Conservation (phyloP, 2,888 invertebrate genomes). For the Exephanes ischioxanthus region DNA sequence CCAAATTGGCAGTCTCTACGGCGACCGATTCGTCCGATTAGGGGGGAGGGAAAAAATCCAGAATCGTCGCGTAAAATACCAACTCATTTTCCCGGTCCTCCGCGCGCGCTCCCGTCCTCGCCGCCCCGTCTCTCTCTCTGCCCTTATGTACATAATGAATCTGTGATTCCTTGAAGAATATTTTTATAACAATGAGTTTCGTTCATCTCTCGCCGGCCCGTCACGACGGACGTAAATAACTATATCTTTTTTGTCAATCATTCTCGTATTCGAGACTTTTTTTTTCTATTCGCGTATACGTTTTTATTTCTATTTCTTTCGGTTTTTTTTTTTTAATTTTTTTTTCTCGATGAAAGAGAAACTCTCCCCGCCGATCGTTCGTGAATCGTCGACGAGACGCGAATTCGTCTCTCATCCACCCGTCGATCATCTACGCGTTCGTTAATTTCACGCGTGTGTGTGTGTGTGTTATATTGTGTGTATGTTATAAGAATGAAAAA, state of each 20-base stretch:
- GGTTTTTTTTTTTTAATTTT: conserved; percentile 2
- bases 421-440: conserved; percentile 35
- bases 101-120: conserved; percentile 34
- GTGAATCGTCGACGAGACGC: conserved; percentile 11
- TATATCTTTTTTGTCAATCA: conserved; percentile 65
- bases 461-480: neutral
- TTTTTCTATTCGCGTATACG: conserved; percentile 23
- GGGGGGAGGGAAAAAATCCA: conserved; percentile 4
- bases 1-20: conserved; percentile 47
- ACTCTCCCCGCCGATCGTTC: conserved; percentile 29
- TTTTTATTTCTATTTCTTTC: conserved; percentile 18
- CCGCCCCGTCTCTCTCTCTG: conserved; percentile 41
- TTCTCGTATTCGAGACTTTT: conserved; percentile 66
- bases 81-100: neutral
- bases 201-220: conserved; percentile 58
- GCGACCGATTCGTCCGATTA: conserved; percentile 81
- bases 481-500: conserved; percentile 2
- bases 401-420: conserved; percentile 13
- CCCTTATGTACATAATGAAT: conserved; percentile 80
- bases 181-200: conserved; percentile 81
- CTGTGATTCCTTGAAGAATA: conserved; percentile 82
- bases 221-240: conserved; percentile 58
- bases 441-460: conserved; percentile 12
- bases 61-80: conserved; percentile 16
- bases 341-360: conserved; percentile 26